phyloP scores from a whole-genome alignment of 2,797 vertebrate genomes.

The Acestrorhynchus altus region DNA sequence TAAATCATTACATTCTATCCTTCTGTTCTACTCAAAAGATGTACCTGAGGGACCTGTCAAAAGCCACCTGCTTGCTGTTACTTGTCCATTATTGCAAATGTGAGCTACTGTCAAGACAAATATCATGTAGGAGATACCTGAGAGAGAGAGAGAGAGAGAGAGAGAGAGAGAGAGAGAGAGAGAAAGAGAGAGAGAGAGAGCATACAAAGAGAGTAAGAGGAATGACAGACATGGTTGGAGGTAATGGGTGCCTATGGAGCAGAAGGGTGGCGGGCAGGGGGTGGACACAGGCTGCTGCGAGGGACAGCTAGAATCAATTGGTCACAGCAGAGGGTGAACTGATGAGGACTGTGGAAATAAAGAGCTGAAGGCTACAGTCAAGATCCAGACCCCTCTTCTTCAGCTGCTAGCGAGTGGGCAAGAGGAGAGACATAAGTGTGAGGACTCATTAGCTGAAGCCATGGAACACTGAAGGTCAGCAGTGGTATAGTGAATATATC shows the following conservation, averaged over 20 bases:
- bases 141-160: neutral
- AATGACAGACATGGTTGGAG: neutral
- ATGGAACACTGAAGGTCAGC: neutral
- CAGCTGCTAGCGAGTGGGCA: neutral
- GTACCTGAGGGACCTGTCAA: too few relatives aligned
- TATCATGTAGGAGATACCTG: neutral
- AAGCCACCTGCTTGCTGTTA: too few relatives aligned
- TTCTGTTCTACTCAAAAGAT: too few relatives aligned
- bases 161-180: neutral
- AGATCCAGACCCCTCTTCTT: neutral
- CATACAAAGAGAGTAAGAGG: neutral
- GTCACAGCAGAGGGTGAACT: neutral
- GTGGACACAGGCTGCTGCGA: neutral
- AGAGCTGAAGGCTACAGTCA: neutral
- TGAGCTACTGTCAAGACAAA: too few relatives aligned
- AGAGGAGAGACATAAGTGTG: neutral
- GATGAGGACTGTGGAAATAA: neutral
- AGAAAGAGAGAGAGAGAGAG: neutral
- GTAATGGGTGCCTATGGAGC: neutral
- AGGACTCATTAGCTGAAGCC: neutral
- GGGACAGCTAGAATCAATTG: conserved; percentile 1
- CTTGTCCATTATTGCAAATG: too few relatives aligned
- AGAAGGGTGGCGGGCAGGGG: neutral
- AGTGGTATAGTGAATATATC: neutral
- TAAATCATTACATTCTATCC: too few relatives aligned